These are phyloP conservation scores for Megaceryle maxima DNA, from an alignment of 2,113 vertebrate species.

Conservation along the genomic window DNA sequence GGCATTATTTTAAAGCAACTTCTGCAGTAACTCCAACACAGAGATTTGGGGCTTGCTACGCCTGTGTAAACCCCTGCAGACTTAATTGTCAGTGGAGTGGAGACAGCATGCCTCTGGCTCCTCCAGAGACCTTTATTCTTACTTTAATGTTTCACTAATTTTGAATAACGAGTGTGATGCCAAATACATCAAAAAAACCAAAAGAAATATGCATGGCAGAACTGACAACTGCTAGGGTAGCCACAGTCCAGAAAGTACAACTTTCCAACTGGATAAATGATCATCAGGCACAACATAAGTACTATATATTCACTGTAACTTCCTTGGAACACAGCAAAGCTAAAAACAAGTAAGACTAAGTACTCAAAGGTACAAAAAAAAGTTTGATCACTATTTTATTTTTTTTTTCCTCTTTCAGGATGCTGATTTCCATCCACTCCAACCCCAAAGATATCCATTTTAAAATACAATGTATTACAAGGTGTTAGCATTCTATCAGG, in stretches of 20 bases:
- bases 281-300: not conserved
- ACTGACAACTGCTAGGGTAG: constrained; percentile 6
- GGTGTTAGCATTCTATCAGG: constrained; percentile 12
- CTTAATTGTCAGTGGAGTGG: not conserved
- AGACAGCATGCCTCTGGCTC: constrained; percentile 40
- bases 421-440: not conserved
- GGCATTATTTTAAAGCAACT: not conserved
- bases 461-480: constrained; percentile 25
- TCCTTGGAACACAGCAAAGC: not conserved
- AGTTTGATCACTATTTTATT: not conserved
- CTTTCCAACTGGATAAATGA: not conserved
- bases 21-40: not conserved
- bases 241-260: not conserved
- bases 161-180: constrained; percentile 18
- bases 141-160: constrained; percentile 28
- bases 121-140: constrained; percentile 15
- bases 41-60: not conserved
- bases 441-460: not conserved
- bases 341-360: not conserved
- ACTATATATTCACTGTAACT: not conserved
- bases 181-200: constrained; percentile 23
- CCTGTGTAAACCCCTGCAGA: not conserved
- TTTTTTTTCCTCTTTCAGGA: not conserved
- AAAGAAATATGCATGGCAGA: constrained; percentile 55
- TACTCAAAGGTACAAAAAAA: not conserved